Base-by-base conservation (phyloP, 2,113 vertebrate species). In the Pelecanoides urinatrix region DNA sequence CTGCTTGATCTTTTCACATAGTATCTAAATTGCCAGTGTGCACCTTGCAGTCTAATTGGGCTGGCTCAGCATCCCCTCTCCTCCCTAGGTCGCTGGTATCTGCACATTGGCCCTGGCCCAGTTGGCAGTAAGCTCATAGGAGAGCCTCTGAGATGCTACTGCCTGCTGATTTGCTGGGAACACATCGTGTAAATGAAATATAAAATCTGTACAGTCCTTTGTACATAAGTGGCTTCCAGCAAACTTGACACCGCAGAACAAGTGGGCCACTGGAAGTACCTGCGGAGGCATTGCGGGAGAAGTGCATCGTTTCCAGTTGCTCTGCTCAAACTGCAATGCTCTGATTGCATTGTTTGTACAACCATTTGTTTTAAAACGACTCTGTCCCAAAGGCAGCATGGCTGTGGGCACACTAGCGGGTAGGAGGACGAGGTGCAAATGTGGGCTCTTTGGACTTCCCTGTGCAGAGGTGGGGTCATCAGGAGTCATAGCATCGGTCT, bases 211-310 rank as follows among this genome's bases (percentile, higher is more conserved):
- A 7, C 29, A 38, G 88, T n/a, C 1, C 0, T 76, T 87, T 73
- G 26, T 29, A 13, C 10, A 1, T 65, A 34, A 90, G 66, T 53
- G 62, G 30, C 92, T 83, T 66, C 67, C 83, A 79, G 82, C 88
- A 88, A 75, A 76, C 58, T 5, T 40, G 53, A 49, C 71, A 42
- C 30, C 45, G 19, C 2, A 5, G 74, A 86, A 70, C 79, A 88
- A 14, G 63, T 2, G 40, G 62, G 74, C 23, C 38, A 29, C 1
- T 2, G 65, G 65, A 67, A 34, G 23, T 14, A 61, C 62, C 56
- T 56, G 71, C 0, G 0, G 78, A 59, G 78, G 50, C 21, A 29
- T 40, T 0, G 8, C 3, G 74, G 25, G 50, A 79, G 38, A 74
- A 82, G 29, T 11, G 49, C 49, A 19, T 19, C 0, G 1, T 29